Evolutionary conservation across 2,113 vertebrate species (phyloP), one percentile per base, ranked within the genome.

Genomic region (Tachysurus fulvidraco): DNA sequence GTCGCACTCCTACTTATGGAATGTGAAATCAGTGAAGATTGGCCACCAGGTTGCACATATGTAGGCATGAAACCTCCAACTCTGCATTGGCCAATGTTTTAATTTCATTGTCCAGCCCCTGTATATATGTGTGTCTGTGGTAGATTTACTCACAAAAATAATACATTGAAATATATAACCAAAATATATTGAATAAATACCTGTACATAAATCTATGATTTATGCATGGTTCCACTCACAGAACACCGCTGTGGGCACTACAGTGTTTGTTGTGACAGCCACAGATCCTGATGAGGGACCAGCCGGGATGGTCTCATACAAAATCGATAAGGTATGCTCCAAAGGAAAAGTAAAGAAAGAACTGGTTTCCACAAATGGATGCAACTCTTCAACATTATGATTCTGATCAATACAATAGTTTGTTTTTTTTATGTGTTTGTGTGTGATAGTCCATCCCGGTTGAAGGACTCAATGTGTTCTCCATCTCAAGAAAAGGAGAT

Each of bases 391-490:
- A 59, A 0, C 30, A 60, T 84, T 1, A 30, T 28, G 28, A 44
- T 55, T 36, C 50, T 55, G 50, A 78, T 55, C 14, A 41, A 12
- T 7, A 25, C 52, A 10, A 12, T 28, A 11, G n/a, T 10, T n/a
- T 13, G n/a, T n/a, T n/a, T 5, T 4, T 76, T 85, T 30, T n/a
- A n/a, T n/a, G n/a, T n/a, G n/a, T n/a, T n/a, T n/a, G n/a, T 55
- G 84, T 89, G 3, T 83, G 85, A 1, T 74, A 98, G 97, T 93
- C 95, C 67, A 91, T 85, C 65, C 97, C 97, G 6, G 17, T 0
- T 23, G 71, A 88, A 0, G 90, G 91, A 50, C 0, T 0, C 0
- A 0, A 4, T 2, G 92, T 95, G 30, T 98, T 98, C 88, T 1
- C 0, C 0, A 95, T 98, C 1, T 6, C 0, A 19, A 0, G 3